Base-by-base conservation (phyloP, 2,888 invertebrate species). In the Cryptophagus acutangulus region DNA sequence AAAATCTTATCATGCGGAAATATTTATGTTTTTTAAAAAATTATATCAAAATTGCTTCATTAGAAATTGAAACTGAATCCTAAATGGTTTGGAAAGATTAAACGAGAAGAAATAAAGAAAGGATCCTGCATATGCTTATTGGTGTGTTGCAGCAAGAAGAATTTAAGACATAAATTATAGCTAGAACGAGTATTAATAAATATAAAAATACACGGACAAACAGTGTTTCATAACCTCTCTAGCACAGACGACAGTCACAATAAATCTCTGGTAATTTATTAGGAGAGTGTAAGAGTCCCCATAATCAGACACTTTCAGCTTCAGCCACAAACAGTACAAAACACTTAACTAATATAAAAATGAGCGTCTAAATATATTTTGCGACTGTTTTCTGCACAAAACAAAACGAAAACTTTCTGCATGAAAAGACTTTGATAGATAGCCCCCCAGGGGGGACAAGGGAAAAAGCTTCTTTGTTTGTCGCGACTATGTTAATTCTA, bases 151-250 rank as follows among this genome's bases (percentile, higher is more conserved):
- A n/a, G n/a, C n/a, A n/a, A n/a, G n/a, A n/a, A n/a, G n/a, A n/a
- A n/a, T n/a, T 42, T 40, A 25, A 38, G 40, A 33, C 45, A 53
- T 53, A 53, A 53, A 53, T 53, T 44, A 49, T 40, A 43, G 48
- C 39, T 41, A 38, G 36, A 46, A 48, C 48, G 45, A 43, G 51
- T 47, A 57, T 54, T 58, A 58, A 55, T 56, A 56, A 55, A 52
- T 52, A 47, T 44, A 52, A 57, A 52, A 56, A 51, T 45, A 44
- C 45, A 46, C 48, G 43, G 51, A 54, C 43, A 41, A 46, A 56
- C 54, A 57, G 54, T 56, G 62, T 63, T 65, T 65, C 63, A 62
- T 63, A 65, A 63, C 61, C 59, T 58, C n/a, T n/a, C 49, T 42
- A 51, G 49, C 44, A 37, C 45, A 34, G 40, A 46, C 43, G 56